These are phyloP conservation scores for Prenolepis imparis DNA, from an alignment of 2,888 invertebrate species.

Conservation along the genomic window DNA sequence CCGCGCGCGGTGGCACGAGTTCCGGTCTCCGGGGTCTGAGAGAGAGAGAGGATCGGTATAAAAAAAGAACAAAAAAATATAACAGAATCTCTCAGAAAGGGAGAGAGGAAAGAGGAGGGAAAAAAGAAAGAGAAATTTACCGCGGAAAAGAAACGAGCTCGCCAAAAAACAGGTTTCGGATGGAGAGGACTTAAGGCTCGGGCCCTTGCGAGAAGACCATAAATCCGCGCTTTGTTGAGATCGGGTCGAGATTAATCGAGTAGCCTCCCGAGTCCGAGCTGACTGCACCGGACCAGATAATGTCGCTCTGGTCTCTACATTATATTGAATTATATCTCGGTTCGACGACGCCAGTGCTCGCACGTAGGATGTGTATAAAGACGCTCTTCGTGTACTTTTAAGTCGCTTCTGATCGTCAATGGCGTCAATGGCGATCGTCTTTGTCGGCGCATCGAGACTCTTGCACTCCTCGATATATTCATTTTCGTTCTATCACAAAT, in stretches of 20 bases:
- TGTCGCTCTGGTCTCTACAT: conserved; percentile 78
- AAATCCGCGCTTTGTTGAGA: conserved; percentile 82
- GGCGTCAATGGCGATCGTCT: conserved; percentile 56
- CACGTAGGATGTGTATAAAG: conserved; percentile 23
- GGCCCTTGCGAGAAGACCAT: conserved; percentile 72
- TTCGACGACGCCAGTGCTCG: conserved; percentile 63
- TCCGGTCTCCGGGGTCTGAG: background rate
- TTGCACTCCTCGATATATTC: conserved; percentile 67
- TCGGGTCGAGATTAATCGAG: conserved; percentile 82
- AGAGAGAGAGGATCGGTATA: background rate
- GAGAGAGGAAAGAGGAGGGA: conserved; percentile 23
- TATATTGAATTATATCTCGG: conserved; percentile 80
- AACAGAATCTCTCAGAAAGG: conserved; percentile 17
- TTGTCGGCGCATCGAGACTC: conserved; percentile 60
- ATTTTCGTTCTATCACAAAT: conserved; percentile 58
- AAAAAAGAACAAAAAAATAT: background rate
- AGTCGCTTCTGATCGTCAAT: conserved; percentile 60
- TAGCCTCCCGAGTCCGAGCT: conserved; percentile 64
- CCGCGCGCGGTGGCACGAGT: background rate
- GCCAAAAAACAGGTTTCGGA: conserved; percentile 78
- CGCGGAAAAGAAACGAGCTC: conserved; percentile 73
- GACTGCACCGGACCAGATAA: conserved; percentile 79
- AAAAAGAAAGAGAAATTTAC: conserved; percentile 22
- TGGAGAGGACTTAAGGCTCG: conserved; percentile 58
- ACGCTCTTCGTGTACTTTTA: conserved; percentile 43